These are phyloP conservation scores for Hemiprocne comata DNA, from an alignment of 2,113 vertebrate species.

Conservation along the genomic window DNA sequence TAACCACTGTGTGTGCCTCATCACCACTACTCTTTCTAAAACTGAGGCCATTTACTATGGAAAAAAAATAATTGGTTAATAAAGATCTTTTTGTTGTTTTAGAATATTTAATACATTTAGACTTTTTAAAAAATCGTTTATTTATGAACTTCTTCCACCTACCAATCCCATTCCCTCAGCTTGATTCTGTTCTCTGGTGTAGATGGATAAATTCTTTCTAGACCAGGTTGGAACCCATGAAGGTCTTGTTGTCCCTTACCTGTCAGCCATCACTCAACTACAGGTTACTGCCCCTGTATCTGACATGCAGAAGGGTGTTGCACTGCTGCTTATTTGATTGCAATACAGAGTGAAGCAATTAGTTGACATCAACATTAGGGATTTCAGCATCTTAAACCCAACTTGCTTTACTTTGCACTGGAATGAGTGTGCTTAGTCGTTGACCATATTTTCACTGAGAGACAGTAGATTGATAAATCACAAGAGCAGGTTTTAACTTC, in stretches of 20 bases:
- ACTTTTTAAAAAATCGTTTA: neutral
- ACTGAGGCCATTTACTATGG: neutral
- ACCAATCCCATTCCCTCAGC: neutral
- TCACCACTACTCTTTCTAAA: neutral
- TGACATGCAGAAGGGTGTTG: rapidly evolving
- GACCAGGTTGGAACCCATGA: neutral
- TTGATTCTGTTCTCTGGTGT: neutral
- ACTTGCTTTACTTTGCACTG: neutral
- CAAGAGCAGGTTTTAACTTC: neutral
- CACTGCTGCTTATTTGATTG: neutral
- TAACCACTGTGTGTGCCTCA: neutral
- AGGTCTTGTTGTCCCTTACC: neutral
- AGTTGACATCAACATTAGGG: neutral
- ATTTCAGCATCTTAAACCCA: neutral
- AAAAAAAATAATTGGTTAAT: neutral
- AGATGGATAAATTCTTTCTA: neutral
- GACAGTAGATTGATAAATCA: neutral
- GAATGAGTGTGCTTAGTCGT: neutral
- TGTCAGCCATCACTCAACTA: neutral
- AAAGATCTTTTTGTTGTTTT: neutral
- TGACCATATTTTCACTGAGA: neutral
- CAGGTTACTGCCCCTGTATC: neutral
- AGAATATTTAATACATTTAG: neutral
- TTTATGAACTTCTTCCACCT: neutral
- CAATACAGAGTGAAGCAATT: neutral